These are phyloP conservation scores for Fulmarus glacialis DNA, from an alignment of 2,113 vertebrate species.

Conservation along the genomic window DNA sequence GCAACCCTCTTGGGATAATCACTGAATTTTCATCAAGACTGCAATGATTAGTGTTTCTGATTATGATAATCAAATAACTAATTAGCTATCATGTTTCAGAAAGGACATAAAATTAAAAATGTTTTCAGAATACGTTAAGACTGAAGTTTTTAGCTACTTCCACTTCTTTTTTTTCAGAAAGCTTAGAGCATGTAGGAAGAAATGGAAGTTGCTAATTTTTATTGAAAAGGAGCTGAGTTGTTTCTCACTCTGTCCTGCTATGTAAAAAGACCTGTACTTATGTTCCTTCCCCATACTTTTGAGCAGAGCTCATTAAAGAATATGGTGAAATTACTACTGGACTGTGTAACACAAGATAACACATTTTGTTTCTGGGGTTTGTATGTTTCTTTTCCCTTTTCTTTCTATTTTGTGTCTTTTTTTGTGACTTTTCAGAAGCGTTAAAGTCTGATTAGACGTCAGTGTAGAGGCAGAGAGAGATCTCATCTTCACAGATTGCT, in stretches of 20 bases:
- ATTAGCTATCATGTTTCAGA: constrained; percentile 75
- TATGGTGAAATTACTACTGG: neutral
- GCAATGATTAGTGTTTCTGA: constrained; percentile 77
- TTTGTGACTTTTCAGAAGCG: neutral
- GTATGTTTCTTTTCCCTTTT: neutral
- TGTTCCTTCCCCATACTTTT: neutral
- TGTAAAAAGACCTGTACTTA: neutral
- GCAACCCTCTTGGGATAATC: constrained; percentile 70
- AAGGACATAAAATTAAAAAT: constrained; percentile 49
- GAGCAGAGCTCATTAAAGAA: neutral
- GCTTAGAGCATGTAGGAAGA: neutral
- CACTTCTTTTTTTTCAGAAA: neutral
- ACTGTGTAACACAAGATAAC: neutral
- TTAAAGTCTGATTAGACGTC: neutral
- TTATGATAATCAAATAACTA: constrained; percentile 80
- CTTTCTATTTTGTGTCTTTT: neutral
- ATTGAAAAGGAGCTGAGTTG: neutral
- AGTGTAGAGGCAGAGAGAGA: neutral
- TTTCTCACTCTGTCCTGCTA: neutral
- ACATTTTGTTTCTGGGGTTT: neutral
- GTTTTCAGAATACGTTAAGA: neutral
- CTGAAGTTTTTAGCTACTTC: neutral
- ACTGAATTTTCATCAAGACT: constrained; percentile 78
- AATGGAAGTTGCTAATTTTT: neutral
- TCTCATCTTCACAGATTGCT: neutral